These are phyloP conservation scores for Amphiprion percula DNA, from an alignment of 2,113 vertebrate genomes.

Conservation along the genomic window DNA sequence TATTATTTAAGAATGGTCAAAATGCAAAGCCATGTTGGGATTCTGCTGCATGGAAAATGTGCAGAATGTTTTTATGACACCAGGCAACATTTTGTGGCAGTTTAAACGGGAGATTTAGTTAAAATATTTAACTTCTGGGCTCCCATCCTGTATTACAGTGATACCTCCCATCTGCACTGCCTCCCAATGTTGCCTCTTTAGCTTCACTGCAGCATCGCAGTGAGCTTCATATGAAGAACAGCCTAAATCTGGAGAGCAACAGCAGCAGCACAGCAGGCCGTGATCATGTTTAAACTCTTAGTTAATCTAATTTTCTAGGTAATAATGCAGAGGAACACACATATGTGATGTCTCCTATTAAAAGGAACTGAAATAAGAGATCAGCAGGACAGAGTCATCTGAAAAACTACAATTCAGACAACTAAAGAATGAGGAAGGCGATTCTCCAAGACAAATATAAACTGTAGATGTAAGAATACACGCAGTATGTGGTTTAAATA, in stretches of 20 bases:
- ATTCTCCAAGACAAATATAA: constrained; percentile 36
- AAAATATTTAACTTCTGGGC: background rate
- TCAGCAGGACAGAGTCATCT: background rate
- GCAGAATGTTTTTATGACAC: constrained; percentile 6
- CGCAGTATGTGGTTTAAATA: constrained; percentile 5
- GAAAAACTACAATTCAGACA: constrained; percentile 1
- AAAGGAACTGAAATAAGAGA: background rate
- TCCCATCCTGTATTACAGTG: background rate
- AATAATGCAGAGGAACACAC: too few species aligned
- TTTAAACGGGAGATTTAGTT: constrained; percentile 7
- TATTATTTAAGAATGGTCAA: constrained; percentile 32
- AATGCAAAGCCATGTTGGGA: constrained; percentile 46
- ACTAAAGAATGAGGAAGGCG: constrained; percentile 35
- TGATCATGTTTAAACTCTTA: constrained; percentile 1
- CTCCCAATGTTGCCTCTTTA: constrained; percentile 33
- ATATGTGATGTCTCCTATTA: background rate
- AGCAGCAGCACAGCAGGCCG: constrained; percentile 33
- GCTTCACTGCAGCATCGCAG: background rate
- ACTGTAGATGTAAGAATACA: constrained; percentile 35
- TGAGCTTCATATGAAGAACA: constrained; percentile 1
- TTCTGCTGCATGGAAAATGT: constrained; percentile 19
- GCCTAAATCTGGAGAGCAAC: constrained; percentile 6
- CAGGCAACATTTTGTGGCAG: constrained; percentile 46
- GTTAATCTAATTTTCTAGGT: too few species aligned
- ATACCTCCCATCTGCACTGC: constrained; percentile 10